phyloP scores from a whole-genome alignment of 2,888 invertebrate species.

The Brenthis daphne region DNA sequence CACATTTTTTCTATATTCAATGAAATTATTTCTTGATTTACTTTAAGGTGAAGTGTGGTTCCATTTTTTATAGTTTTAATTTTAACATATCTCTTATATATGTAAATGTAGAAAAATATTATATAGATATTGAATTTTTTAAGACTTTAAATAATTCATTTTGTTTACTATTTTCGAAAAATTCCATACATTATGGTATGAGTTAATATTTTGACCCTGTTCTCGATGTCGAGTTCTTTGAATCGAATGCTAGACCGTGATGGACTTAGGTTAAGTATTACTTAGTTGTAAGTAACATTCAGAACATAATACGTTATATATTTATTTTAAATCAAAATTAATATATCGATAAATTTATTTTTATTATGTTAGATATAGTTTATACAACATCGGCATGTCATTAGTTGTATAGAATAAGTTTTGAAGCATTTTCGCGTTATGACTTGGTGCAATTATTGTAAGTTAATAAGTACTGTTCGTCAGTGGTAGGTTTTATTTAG shows the following conservation, averaged over 20 bases:
- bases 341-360: constrained; percentile 45
- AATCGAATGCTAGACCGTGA: constrained; percentile 16
- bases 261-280: constrained; percentile 49
- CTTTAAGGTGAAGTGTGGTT: constrained; percentile 35
- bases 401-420: constrained; percentile 44
- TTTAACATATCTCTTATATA: not conserved
- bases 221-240: not conserved
- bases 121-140: constrained; percentile 11
- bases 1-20: constrained; percentile 49
- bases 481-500: constrained; percentile 47
- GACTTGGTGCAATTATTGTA: constrained; percentile 71
- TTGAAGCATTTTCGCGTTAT: constrained; percentile 68
- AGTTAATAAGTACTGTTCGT: constrained; percentile 53
- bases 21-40: constrained; percentile 62
- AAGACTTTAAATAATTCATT: constrained; percentile 5
- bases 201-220: not conserved
- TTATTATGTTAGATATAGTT: constrained; percentile 36
- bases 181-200: constrained; percentile 12
- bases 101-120: constrained; percentile 5
- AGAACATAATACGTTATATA: constrained; percentile 33
- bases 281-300: constrained; percentile 45
- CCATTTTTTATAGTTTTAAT: constrained; percentile 15
- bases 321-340: constrained; percentile 40
- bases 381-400: constrained; percentile 52
- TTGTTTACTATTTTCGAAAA: constrained; percentile 7